Percentiles rank a stretch among this genome's conserved stretches.
Evolutionary conservation across 2,113 vertebrate species (phyloP).

Genomic region (Oreochromis aureus): DNA sequence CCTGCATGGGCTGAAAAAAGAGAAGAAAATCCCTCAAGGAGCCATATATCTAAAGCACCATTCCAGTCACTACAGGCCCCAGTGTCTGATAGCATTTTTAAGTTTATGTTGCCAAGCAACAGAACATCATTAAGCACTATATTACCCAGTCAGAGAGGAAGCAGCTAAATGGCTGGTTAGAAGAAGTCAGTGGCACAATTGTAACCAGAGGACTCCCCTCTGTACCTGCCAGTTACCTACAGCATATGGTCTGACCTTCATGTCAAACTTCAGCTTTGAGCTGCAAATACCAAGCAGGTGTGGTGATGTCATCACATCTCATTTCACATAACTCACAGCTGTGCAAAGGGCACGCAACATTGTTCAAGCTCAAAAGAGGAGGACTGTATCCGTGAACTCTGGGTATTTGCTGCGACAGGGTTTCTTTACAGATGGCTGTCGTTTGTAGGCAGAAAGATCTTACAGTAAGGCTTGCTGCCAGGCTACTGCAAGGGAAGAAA

Average conservation of each 20-base stretch:
- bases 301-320: conserved; percentile 52
- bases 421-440: not conserved
- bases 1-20: not conserved
- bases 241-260: conserved; percentile 26
- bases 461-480: not conserved
- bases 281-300: conserved; percentile 62
- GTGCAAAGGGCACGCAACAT: not conserved
- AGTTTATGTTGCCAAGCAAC: conserved; percentile 38
- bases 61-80: not conserved
- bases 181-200: not conserved
- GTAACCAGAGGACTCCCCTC: not conserved
- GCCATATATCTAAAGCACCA: not conserved
- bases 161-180: conserved; percentile 16
- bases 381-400: not conserved
- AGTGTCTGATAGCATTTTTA: not conserved
- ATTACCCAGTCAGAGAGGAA: conserved; percentile 8
- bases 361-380: not conserved
- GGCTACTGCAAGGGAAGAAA: not conserved
- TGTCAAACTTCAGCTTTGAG: conserved; percentile 15
- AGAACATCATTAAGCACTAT: conserved; percentile 16
- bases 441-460: not conserved
- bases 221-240: not conserved
- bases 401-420: not conserved
- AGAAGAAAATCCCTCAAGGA: not conserved
- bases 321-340: conserved; percentile 19